Evolutionary conservation across 1,140 invertebrate species (phyloP).

Genomic region (Drosophila ficusphila): DNA sequence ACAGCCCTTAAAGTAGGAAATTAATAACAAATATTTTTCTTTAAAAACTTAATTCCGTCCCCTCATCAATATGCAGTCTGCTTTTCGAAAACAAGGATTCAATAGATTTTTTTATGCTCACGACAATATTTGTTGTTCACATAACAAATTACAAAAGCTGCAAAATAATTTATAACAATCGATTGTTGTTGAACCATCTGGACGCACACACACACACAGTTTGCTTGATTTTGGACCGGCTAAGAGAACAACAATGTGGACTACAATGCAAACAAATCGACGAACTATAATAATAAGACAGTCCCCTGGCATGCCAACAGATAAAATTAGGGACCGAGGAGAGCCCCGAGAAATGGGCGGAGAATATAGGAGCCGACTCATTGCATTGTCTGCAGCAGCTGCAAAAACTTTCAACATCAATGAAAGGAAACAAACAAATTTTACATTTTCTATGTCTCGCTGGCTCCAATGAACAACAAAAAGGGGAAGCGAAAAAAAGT

Average conservation of each 20-base stretch:
- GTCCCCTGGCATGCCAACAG: slow-evolving; percentile 49
- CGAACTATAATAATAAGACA: slow-evolving; percentile 71
- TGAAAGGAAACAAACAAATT: slow-evolving; percentile 74
- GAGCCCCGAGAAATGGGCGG: neutral
- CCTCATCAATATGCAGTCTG: neutral
- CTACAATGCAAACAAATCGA: slow-evolving; percentile 68
- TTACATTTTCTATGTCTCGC: slow-evolving; percentile 65
- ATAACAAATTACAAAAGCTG: slow-evolving; percentile 66
- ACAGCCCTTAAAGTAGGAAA: neutral
- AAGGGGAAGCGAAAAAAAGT: neutral
- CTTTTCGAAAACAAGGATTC: neutral
- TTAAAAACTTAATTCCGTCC: neutral
- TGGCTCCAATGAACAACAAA: slow-evolving; percentile 29
- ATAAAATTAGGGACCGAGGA: slow-evolving; percentile 34
- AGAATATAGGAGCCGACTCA: slow-evolving; percentile 15
- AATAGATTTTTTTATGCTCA: slow-evolving; percentile 7
- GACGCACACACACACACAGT: slow-evolving; percentile 16
- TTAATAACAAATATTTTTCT: neutral
- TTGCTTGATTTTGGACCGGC: neutral
- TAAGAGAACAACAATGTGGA: slow-evolving; percentile 57
- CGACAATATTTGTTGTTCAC: slow-evolving; percentile 51
- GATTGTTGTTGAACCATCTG: slow-evolving; percentile 61
- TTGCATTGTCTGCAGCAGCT: slow-evolving; percentile 73
- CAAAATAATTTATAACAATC: slow-evolving; percentile 69
- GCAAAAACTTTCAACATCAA: slow-evolving; percentile 75